A percentile compares a stretch with the other conserved stretches of the same genome.
These are phyloP conservation scores for Amphiura filiformis DNA, from an alignment of 35 echinoderm and acorn worm genomes.

Conservation along the genomic window DNA sequence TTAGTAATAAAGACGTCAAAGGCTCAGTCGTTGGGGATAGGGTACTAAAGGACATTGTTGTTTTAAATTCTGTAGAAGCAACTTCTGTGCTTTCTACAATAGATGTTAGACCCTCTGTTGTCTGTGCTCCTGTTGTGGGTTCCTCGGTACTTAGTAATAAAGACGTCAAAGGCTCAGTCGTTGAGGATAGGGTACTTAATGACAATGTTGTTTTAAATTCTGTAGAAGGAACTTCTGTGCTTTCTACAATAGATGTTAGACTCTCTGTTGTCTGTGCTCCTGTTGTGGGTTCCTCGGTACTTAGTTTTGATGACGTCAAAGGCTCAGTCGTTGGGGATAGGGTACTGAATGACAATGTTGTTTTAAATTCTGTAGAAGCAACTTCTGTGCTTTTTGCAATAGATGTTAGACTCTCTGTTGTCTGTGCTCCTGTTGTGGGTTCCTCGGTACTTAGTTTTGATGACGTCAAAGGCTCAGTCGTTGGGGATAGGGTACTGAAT, in stretches of 20 bases:
- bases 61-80: no score
- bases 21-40: no score
- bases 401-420: neutral
- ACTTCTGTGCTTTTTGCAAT: neutral
- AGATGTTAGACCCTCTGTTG: no score
- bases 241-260: neutral
- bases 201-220: neutral
- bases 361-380: neutral
- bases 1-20: no score
- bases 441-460: neutral
- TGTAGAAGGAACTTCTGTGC: no score
- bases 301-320: no score
- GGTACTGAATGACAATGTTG: neutral
- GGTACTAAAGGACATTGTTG: no score
- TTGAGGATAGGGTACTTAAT: neutral
- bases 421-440: neutral
- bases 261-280: neutral
- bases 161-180: no score
- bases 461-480: neutral
- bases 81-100: no score
- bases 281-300: neutral
- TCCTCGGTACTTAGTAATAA: no score
- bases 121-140: no score
- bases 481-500: neutral
- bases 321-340: no score